Conservation (phyloP, 2,113 vertebrate genomes). For the Cyanoderma ruficeps region DNA sequence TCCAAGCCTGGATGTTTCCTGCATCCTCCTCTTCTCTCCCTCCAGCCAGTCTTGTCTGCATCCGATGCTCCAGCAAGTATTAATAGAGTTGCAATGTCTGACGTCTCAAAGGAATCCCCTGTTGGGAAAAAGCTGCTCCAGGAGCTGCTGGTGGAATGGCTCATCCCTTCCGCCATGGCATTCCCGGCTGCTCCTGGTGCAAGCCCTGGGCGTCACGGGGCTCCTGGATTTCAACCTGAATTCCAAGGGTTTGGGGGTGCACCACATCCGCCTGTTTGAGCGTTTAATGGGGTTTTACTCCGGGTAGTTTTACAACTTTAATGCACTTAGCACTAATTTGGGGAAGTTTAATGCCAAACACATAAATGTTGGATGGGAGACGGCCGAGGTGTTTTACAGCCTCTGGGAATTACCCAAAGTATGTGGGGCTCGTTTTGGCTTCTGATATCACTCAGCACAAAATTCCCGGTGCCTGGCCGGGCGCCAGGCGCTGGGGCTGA, state of each 20-base stretch:
- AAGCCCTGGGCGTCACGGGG: neutral
- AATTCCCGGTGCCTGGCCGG: slow-evolving; percentile 57
- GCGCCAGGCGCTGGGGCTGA: slow-evolving; percentile 50
- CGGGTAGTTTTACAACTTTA: slow-evolving; percentile 59
- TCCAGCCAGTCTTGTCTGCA: slow-evolving; percentile 43
- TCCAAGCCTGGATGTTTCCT: slow-evolving; percentile 8
- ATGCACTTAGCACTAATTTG: slow-evolving; percentile 73
- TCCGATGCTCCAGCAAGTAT: slow-evolving; percentile 30
- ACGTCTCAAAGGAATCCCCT: slow-evolving; percentile 45
- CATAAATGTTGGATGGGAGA: slow-evolving; percentile 67
- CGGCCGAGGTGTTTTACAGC: slow-evolving; percentile 67
- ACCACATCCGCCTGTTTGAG: slow-evolving; percentile 10
- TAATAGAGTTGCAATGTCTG: slow-evolving; percentile 54
- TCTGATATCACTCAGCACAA: slow-evolving; percentile 72
- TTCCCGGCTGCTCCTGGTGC: neutral
- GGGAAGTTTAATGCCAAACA: slow-evolving; percentile 68
- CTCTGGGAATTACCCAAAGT: slow-evolving; percentile 59
- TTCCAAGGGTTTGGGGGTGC: slow-evolving; percentile 31
- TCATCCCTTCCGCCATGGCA: neutral
- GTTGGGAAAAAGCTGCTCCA: neutral
- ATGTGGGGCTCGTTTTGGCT: slow-evolving; percentile 60
- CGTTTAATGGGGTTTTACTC: slow-evolving; percentile 57
- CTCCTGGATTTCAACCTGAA: slow-evolving; percentile 11
- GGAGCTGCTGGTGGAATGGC: neutral
- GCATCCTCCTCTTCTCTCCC: neutral